These are phyloP conservation scores for Acanthosepion pharaonis DNA, from an alignment of 2,888 invertebrate species.

Conservation along the genomic window DNA sequence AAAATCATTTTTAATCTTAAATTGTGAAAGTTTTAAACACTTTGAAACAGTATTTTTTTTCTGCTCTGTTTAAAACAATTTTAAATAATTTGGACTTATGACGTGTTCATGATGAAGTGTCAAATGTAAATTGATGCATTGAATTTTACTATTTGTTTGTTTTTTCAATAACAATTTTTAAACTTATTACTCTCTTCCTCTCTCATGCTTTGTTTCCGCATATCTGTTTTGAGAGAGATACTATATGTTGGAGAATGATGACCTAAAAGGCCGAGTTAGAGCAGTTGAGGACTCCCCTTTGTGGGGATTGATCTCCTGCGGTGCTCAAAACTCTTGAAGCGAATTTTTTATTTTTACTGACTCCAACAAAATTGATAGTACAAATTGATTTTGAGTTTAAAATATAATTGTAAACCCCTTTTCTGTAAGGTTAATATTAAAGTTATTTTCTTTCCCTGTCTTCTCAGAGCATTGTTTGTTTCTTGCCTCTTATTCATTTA, in stretches of 20 bases:
- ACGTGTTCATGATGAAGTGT: neutral
- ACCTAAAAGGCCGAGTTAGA: slow-evolving; percentile 71
- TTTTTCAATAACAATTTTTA: too few species aligned
- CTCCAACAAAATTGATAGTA: neutral
- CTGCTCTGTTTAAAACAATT: neutral
- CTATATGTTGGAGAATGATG: slow-evolving; percentile 62
- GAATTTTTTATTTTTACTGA: slow-evolving; percentile 58
- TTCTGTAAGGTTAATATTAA: too few species aligned
- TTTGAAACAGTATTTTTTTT: too few species aligned
- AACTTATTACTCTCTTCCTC: too few species aligned
- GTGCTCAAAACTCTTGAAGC: slow-evolving; percentile 67
- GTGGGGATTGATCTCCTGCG: slow-evolving; percentile 51
- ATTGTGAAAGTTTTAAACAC: too few species aligned
- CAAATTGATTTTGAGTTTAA: neutral
- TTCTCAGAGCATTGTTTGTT: too few species aligned
- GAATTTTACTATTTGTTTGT: too few species aligned
- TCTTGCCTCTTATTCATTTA: too few species aligned
- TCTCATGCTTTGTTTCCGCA: too few species aligned
- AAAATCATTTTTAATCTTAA: too few species aligned
- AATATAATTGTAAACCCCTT: too few species aligned
- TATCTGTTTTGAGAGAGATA: neutral
- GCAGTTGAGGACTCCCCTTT: slow-evolving; percentile 58
- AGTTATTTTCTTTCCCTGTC: too few species aligned
- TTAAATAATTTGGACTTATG: neutral
- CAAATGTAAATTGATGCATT: neutral